phyloP scores from a whole-genome alignment of 2,888 invertebrate genomes.

The Troides aeacus region DNA sequence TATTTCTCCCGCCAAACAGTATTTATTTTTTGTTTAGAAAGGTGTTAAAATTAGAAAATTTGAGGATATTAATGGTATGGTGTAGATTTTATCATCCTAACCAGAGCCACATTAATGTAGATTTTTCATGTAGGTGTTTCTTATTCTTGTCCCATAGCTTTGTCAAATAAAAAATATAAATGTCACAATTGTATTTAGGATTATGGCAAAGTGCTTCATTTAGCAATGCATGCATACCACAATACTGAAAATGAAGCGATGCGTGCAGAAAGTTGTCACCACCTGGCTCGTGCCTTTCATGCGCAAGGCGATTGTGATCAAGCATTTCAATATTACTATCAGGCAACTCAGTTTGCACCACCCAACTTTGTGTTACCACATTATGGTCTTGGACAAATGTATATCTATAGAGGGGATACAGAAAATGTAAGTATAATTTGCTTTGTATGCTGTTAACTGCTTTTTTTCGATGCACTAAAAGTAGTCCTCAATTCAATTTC shows the following conservation, averaged over 20 bases:
- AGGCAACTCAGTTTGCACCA: conserved; percentile 98
- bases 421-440: conserved; percentile 86
- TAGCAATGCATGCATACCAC: conserved; percentile 98
- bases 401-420: conserved; percentile 96
- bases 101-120: no score
- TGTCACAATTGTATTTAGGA: conserved; percentile 77
- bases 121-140: no score
- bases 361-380: conserved; percentile 97
- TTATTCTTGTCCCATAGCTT: no score
- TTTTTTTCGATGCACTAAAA: no score
- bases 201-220: conserved; percentile 96
- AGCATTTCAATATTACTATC: conserved; percentile 99
- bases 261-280: conserved; percentile 99
- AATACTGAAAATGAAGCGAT: conserved; percentile 99
- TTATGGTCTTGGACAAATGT: conserved; percentile 99
- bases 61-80: no score
- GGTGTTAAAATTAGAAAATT: no score
- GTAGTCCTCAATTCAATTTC: no score
- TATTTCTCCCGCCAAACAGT: no score
- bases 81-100: no score
- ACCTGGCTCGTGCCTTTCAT: conserved; percentile 97
- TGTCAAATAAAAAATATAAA: no score
- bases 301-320: conserved; percentile 97
- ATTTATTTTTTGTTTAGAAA: no score
- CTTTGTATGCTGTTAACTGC: background rate